These are phyloP conservation scores for Notodonta dromedarius DNA, from an alignment of 2,888 invertebrate genomes.

Conservation along the genomic window DNA sequence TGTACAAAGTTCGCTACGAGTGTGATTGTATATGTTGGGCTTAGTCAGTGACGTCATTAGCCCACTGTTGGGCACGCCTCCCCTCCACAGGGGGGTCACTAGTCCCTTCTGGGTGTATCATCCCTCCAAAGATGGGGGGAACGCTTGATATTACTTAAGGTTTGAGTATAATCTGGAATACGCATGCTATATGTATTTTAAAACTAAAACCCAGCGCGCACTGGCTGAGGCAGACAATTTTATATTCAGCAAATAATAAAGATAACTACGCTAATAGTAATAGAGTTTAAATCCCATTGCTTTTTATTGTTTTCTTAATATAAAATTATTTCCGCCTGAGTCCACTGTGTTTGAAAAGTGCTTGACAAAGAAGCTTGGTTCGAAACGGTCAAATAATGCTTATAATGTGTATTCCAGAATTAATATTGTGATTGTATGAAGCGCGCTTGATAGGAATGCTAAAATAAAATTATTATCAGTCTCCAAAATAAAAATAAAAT, in stretches of 20 bases:
- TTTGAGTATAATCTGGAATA: background rate
- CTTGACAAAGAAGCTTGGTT: no score
- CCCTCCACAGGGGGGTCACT: background rate
- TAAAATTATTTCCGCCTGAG: no score
- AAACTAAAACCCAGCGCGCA: no score
- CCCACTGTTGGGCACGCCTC: conserved; percentile 1
- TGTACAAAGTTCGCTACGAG: conserved; percentile 2
- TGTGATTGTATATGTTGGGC: conserved; percentile 3
- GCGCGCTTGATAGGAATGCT: background rate
- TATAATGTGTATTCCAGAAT: background rate
- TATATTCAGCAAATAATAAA: no score
- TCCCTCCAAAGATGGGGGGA: background rate
- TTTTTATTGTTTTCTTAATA: no score
- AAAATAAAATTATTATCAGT: no score
- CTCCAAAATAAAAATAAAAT: no score
- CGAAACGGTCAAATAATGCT: no score
- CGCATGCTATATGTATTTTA: background rate
- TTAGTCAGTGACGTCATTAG: background rate
- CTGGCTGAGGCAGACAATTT: no score
- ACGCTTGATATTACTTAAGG: background rate
- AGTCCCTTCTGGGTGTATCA: background rate
- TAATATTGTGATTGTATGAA: background rate
- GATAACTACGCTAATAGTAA: no score
- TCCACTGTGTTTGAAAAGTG: no score
- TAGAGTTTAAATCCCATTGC: no score